Base-by-base conservation (phyloP, 2,113 vertebrate species). In the Acrocephalus kingi region DNA sequence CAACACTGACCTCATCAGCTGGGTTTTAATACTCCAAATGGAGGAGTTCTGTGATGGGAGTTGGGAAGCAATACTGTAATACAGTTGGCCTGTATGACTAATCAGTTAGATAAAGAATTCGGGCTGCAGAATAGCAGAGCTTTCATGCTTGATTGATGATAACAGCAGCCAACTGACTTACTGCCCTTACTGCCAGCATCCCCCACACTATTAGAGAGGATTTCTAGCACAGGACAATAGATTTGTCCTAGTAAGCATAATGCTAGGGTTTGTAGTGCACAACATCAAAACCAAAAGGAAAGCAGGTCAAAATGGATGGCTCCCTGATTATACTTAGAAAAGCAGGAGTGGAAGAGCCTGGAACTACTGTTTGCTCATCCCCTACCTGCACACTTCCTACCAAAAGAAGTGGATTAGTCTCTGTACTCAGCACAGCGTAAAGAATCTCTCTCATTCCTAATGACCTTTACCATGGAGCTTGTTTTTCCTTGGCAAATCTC, bases 81-180 rank as follows among this genome's bases (percentile, higher is more conserved):
- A 74, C 87, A 84, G 89, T 95, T 89, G 92, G 85, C 86, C 84
- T 89, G 52, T 92, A 89, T 96, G 95, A 96, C 94, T 96, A 94
- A 97, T 96, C 95, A 87, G 94, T 91, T 86, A 91, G 95, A 92
- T 94, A 68, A 96, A 96, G 96, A 93, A 96, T 95, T 85, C 12
- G 3, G 88, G 80, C 94, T 75, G 90, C 95, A 80, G 90, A 96
- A 73, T 46, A 81, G 93, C 94, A 78, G 93, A 74, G 84, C 75
- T 91, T 96, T 95, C 83, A 80, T 93, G 96, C 90, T 67, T 97
- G 94, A 97, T 96, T 89, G 96, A 95, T 97, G 95, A 83, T 83
- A 87, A 84, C 91, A 89, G 95, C 94, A 94, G 93, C 94, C 93
- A 61, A 0, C 87, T 94, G 97, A 96, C 96, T 96, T 95, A 91